Evolutionary conservation across 2,888 invertebrate genomes (phyloP), one percentile per base, ranked within the genome.

Genomic region (Opisthograptis luteolata): DNA sequence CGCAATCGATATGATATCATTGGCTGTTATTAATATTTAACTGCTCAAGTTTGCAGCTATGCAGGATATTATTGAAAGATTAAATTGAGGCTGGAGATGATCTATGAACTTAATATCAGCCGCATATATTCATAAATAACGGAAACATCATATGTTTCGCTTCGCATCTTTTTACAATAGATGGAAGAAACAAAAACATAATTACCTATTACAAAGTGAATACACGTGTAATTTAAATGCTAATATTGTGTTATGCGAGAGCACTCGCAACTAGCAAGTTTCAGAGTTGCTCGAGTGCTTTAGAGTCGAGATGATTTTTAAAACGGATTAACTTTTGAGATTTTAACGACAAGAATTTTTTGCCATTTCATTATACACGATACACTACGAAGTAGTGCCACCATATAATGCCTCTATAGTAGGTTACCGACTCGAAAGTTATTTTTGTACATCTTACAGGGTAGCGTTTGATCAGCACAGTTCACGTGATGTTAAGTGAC

Each of bases 201-300:
- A 31, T 24, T 41, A 41, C 28, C 12, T 14, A 41, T 20, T 35
- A 14, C 13, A 17, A 15, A 24, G 19, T 9, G 37, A 34, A 55
- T 31, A 52, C 24, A 42, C 12, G 31, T 35, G 43, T 54, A 39
- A 47, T 55, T 45, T 48, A 45, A 53, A 58, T 55, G 57, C 48
- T 55, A 55, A 55, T n/a, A n/a, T n/a, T 57, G 27, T 35, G 31
- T 17, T 5, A n/a, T n/a, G n/a, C n/a, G n/a, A n/a, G n/a, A n/a
- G n/a, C n/a, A n/a, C n/a, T n/a, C n/a, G n/a, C n/a, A n/a, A n/a
- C n/a, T n/a, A 17, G 17, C 2, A 17, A 24, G 8, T n/a, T 9
- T 25, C 10, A 9, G 25, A 25, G 10, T 10, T 1, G n/a, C 12
- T 1, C 3, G 25, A 25, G 24, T 6, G 15, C 15, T 20, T 24